Evolutionary conservation across 2,113 vertebrate species (phyloP), one percentile per base, ranked within the genome.

Genomic region (Neodontobutis hainanensis): DNA sequence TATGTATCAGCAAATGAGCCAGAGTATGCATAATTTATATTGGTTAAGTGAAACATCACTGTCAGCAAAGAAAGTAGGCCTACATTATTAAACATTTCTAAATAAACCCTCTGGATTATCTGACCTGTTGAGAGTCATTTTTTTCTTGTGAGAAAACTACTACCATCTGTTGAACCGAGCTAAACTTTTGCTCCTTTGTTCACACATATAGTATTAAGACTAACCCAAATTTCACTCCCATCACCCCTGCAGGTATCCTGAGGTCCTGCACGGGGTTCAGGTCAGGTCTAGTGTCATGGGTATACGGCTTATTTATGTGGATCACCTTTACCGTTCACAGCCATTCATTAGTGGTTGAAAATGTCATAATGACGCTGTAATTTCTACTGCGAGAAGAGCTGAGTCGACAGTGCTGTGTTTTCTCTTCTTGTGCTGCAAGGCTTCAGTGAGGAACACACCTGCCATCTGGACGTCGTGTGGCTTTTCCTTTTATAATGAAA

Each of bases 181-280:
- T 14, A n/a, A 53, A 53, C 51, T 34, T 53, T 53, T 34, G n/a
- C 51, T 53, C 3, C 34, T 36, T 53, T 12, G 5, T 32, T 11
- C 3, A 12, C 7, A 12, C 3, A 12, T n/a, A n/a, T 5, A n/a
- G 34, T 7, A 55, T 55, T 36, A 55, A 12, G 34, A 35, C 32
- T 55, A 10, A 19, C 50, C 50, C 52, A n/a, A 2, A 55, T 55
- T 55, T 55, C 52, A 55, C 52, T 55, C 34, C 2, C 52, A 11
- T 14, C 27, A 7, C 32, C 50, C 50, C 48, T 12, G 32, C 27
- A 2, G 32, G 36, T 11, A 55, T 55, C 51, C 51, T 7, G 51
- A 53, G 12, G 52, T 55, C 34, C 32, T 34, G 52, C 2, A n/a
- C 52, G 6, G 27, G 27, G 50, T 4, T 6, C 34, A 34, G 52